Percentiles rank a stretch among this genome's conserved stretches.
These are phyloP conservation scores for Python bivittatus DNA, from an alignment of 2,113 vertebrate genomes.

Conservation along the genomic window DNA sequence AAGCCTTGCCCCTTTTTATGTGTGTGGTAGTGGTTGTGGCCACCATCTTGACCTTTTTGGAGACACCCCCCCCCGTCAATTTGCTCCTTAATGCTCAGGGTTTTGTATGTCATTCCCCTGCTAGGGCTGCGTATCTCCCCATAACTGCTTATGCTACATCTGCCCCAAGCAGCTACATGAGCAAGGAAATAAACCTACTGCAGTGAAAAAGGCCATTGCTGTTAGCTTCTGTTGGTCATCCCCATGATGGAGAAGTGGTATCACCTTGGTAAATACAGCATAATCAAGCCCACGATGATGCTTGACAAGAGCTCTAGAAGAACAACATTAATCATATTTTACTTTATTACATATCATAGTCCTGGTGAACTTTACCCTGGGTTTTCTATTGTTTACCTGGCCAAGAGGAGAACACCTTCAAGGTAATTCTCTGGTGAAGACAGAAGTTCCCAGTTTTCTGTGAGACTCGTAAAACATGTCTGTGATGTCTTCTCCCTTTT, in stretches of 20 bases:
- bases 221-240: constrained; percentile 23
- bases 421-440: constrained; percentile 7
- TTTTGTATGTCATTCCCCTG: neutral
- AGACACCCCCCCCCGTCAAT: neutral
- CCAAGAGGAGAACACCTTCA: constrained; percentile 15
- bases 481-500: constrained; percentile 24
- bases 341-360: neutral
- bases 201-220: neutral
- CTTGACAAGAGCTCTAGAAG: constrained; percentile 12
- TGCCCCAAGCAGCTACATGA: neutral
- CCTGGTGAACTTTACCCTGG: neutral
- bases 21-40: neutral
- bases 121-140: neutral
- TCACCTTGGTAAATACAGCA: neutral
- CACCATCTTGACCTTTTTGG: neutral
- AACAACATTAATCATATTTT: neutral
- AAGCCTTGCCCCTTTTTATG: neutral
- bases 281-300: neutral
- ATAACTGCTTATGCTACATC: neutral
- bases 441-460: constrained; percentile 29
- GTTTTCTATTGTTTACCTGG: neutral
- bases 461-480: neutral
- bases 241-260: neutral
- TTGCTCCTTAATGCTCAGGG: neutral
- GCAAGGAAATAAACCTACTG: neutral